phyloP scores from a whole-genome alignment of 2,888 invertebrate species.

The Oasisia sp. region DNA sequence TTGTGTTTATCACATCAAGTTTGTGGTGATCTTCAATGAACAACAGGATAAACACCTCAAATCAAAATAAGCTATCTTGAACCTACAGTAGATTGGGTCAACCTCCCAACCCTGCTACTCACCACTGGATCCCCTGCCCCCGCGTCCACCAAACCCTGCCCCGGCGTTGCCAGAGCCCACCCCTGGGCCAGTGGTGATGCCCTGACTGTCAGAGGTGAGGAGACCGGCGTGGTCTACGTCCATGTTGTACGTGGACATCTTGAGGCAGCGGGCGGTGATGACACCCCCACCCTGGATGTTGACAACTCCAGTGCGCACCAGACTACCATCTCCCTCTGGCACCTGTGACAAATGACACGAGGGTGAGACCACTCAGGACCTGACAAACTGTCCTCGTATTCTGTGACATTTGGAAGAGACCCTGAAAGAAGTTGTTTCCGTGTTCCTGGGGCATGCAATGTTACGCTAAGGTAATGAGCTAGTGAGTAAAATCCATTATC shows the following conservation, averaged over 20 bases:
- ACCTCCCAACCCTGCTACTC: not conserved
- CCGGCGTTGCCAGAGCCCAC: conserved; percentile 41
- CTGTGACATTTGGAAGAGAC: no score
- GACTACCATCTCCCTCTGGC: conserved; percentile 30
- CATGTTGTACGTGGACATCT: conserved; percentile 41
- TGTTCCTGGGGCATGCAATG: no score
- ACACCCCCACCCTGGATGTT: conserved; percentile 47
- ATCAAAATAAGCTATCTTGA: no score
- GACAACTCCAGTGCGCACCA: conserved; percentile 36
- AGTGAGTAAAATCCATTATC: no score
- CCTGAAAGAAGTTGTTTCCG: no score
- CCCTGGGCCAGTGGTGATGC: conserved; percentile 43
- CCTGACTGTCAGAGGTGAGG: conserved; percentile 43
- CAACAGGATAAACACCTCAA: no score
- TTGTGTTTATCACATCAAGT: no score
- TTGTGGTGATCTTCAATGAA: no score
- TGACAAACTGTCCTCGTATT: no score
- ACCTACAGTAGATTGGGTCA: no score
- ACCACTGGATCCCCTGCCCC: conserved; percentile 36
- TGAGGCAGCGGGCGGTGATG: conserved; percentile 41
- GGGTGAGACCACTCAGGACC: not conserved
- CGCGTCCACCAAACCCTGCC: conserved; percentile 48
- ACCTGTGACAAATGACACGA: conserved; percentile 23
- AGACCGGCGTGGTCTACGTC: conserved; percentile 46
- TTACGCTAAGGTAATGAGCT: no score